These are phyloP conservation scores for Carposina sasakii DNA, from an alignment of 1,140 invertebrate species.

Conservation along the genomic window DNA sequence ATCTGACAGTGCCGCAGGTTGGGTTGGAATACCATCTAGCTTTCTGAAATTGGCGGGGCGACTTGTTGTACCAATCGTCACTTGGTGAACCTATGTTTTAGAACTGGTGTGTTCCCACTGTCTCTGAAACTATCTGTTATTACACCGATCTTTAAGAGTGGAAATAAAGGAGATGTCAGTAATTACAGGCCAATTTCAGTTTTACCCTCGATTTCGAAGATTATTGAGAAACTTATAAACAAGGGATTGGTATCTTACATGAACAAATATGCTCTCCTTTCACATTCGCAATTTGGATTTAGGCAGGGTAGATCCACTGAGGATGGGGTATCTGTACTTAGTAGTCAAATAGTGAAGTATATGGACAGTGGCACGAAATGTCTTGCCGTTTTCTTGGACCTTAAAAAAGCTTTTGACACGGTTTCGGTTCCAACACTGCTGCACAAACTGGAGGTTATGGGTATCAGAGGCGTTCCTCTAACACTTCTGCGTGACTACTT, in stretches of 20 bases:
- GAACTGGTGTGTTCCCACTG: neutral
- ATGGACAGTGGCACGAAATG: neutral
- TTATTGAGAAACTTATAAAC: slow-evolving; percentile 4
- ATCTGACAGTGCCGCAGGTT: neutral
- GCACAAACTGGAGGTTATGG: neutral
- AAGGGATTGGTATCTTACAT: neutral
- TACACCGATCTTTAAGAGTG: neutral
- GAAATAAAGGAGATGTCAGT: neutral
- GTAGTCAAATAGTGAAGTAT: neutral
- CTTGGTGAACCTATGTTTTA: neutral
- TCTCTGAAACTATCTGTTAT: neutral
- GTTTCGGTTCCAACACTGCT: neutral
- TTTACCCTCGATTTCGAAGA: neutral
- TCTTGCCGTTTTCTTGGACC: neutral
- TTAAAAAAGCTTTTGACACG: neutral
- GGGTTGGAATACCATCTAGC: neutral
- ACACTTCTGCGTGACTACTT: neutral
- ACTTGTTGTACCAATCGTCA: neutral
- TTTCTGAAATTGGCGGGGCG: neutral
- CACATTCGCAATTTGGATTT: neutral
- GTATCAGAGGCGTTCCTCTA: neutral
- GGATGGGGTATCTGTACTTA: neutral
- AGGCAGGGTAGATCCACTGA: neutral
- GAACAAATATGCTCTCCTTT: neutral
- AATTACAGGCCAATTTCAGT: neutral